Percentiles rank a stretch among this genome's conserved stretches.
phyloP scores from a whole-genome alignment of 2,113 vertebrate genomes.

The Machaerirhynchus nigripectus region DNA sequence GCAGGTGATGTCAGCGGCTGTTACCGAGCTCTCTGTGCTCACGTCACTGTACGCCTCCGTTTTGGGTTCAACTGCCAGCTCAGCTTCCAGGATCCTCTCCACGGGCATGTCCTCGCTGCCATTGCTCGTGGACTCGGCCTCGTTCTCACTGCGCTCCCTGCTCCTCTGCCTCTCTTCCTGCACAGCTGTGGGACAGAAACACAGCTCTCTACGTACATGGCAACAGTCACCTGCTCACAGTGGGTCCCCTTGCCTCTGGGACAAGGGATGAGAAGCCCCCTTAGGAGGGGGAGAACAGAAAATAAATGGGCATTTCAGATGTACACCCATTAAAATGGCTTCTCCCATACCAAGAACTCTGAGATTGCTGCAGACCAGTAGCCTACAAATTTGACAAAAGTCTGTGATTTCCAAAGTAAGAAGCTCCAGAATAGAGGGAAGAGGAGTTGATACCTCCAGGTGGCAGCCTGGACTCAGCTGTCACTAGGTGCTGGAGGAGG shows the following conservation, averaged over 20 bases:
- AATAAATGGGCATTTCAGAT: background rate
- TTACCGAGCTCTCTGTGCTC: slow-evolving; percentile 85
- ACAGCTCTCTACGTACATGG: background rate
- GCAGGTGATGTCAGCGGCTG: background rate
- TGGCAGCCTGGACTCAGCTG: background rate
- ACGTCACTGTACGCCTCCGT: slow-evolving; percentile 83
- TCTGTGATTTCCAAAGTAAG: background rate
- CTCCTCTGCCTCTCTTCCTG: slow-evolving; percentile 94
- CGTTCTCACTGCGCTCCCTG: slow-evolving; percentile 85
- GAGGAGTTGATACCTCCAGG: background rate
- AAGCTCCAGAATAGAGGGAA: background rate
- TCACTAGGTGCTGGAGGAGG: background rate
- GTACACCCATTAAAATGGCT: background rate
- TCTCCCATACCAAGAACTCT: background rate
- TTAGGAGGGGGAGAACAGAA: background rate
- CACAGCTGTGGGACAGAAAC: slow-evolving; percentile 76
- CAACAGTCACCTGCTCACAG: background rate
- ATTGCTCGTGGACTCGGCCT: slow-evolving; percentile 79
- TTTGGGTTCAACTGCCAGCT: slow-evolving; percentile 92
- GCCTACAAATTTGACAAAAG: background rate
- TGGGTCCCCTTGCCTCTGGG: background rate
- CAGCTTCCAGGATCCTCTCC: slow-evolving; percentile 94
- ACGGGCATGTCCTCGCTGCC: slow-evolving; percentile 93
- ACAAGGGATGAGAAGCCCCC: background rate
- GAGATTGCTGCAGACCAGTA: background rate